Evolutionary conservation across 1,140 invertebrate species (phyloP).

Genomic region (Bombus difficillimus): DNA sequence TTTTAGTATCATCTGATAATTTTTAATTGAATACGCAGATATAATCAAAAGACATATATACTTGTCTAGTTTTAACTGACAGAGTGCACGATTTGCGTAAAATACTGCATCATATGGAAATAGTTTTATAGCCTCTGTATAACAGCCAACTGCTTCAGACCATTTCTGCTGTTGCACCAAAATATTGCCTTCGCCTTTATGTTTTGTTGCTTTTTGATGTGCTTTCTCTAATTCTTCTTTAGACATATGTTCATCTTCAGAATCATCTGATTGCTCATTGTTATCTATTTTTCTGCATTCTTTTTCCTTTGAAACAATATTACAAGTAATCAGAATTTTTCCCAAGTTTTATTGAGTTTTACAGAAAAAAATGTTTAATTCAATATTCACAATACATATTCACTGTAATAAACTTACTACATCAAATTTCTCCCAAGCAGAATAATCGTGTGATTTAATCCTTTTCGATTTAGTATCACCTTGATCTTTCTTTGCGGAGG

Average conservation of each 20-base stretch:
- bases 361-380: neutral
- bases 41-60: slow-evolving; percentile 75
- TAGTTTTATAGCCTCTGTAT: slow-evolving; percentile 89
- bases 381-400: neutral
- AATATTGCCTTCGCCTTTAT: slow-evolving; percentile 89
- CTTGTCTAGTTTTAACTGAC: slow-evolving; percentile 92
- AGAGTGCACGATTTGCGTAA: slow-evolving; percentile 94
- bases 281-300: slow-evolving; percentile 88
- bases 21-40: neutral
- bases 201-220: slow-evolving; percentile 77
- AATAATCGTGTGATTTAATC: slow-evolving; percentile 86
- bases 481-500: slow-evolving; percentile 67
- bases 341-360: neutral
- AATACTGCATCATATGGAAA: slow-evolving; percentile 91
- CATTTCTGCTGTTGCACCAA: slow-evolving; percentile 91
- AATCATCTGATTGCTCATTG: slow-evolving; percentile 82
- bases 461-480: slow-evolving; percentile 73
- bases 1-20: neutral
- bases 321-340: neutral
- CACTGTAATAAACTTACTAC: slow-evolving; percentile 82
- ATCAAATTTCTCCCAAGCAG: slow-evolving; percentile 92
- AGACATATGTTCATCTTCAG: slow-evolving; percentile 83
- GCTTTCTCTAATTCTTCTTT: slow-evolving; percentile 85
- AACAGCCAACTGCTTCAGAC: slow-evolving; percentile 90
- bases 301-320: slow-evolving; percentile 84